These are phyloP conservation scores for Protosalanx chinensis DNA, from an alignment of 2,797 vertebrate genomes.

Conservation along the genomic window DNA sequence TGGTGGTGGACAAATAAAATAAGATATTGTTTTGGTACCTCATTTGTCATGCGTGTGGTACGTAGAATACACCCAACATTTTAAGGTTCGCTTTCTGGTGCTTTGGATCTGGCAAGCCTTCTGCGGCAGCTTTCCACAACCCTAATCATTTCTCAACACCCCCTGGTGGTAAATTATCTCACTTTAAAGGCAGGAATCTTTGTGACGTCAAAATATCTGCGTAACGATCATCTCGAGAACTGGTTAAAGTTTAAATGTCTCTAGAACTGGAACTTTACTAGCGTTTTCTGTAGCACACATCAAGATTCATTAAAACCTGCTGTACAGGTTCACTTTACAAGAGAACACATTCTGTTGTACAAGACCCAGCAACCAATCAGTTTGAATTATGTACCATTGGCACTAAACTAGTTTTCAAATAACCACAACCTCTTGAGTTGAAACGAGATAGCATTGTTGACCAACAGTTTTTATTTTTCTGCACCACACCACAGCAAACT, in stretches of 20 bases:
- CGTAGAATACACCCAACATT: slow-evolving; percentile 2
- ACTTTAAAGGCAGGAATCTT: too few species aligned
- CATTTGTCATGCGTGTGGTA: slow-evolving; percentile 54
- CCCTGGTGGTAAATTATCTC: background rate
- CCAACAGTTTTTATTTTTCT: slow-evolving; percentile 45
- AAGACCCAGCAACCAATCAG: background rate
- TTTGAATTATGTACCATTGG: background rate
- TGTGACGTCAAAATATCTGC: too few species aligned
- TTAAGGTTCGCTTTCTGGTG: too few species aligned
- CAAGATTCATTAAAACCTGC: too few species aligned
- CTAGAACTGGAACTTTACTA: too few species aligned
- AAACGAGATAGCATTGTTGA: background rate
- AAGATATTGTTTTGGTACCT: slow-evolving; percentile 92
- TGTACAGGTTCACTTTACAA: too few species aligned
- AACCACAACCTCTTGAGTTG: background rate
- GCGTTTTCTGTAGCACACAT: too few species aligned
- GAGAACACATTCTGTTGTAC: background rate
- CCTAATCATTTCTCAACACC: background rate
- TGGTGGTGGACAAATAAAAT: slow-evolving; percentile 98
- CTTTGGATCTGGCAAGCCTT: too few species aligned
- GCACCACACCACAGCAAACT: slow-evolving; percentile 32
- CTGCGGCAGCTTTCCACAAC: background rate
- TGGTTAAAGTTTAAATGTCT: too few species aligned
- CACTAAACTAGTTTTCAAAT: background rate
- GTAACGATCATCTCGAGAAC: too few species aligned